These are phyloP conservation scores for Asbolus verrucosus DNA, from an alignment of 1,140 invertebrate species.

Conservation along the genomic window DNA sequence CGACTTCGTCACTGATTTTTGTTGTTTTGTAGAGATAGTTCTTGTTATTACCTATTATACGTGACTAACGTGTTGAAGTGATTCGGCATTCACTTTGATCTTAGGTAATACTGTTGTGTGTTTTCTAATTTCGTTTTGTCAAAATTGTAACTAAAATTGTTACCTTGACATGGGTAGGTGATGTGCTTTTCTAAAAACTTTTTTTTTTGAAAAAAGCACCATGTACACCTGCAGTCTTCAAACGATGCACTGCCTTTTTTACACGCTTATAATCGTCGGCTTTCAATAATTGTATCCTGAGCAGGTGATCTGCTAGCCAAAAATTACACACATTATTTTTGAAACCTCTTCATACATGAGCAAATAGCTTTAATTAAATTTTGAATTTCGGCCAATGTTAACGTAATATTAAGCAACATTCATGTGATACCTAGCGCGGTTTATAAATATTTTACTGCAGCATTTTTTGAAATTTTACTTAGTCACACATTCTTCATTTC, in stretches of 20 bases:
- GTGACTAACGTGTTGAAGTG: constrained; percentile 18
- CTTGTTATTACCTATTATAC: neutral
- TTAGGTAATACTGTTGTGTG: neutral
- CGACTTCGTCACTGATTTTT: constrained; percentile 22
- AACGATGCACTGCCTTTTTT: no score
- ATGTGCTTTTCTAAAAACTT: neutral
- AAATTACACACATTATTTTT: constrained; percentile 23
- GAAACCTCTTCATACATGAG: constrained; percentile 27
- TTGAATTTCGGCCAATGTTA: constrained; percentile 31
- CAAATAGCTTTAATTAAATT: constrained; percentile 36
- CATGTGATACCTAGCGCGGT: constrained; percentile 18
- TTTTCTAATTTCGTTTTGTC: no score
- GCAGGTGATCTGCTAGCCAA: neutral
- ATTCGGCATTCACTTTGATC: neutral
- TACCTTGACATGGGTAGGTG: constrained; percentile 21
- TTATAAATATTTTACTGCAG: constrained; percentile 28
- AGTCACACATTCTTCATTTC: neutral
- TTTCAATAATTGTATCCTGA: no score
- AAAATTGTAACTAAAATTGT: constrained; percentile 12
- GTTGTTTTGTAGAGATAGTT: constrained; percentile 25
- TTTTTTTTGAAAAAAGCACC: no score
- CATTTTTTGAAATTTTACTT: neutral
- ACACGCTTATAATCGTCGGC: no score
- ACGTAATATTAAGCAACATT: constrained; percentile 19
- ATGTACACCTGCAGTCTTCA: no score